These are phyloP conservation scores for Microctenopoma steveboyesi DNA, from an alignment of 2,797 vertebrate species.

Conservation along the genomic window DNA sequence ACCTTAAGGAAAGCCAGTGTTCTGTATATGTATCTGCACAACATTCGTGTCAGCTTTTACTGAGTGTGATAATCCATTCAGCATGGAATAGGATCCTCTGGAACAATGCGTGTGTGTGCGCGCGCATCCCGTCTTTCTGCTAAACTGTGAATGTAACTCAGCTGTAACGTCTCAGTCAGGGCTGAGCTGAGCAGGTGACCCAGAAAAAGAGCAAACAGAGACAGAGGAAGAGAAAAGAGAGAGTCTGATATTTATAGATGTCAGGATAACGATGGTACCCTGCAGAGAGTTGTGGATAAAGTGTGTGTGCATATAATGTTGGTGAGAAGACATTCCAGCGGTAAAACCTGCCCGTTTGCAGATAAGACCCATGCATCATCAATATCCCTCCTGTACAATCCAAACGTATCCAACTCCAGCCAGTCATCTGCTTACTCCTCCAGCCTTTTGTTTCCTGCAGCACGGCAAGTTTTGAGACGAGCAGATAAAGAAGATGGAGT, in stretches of 20 bases:
- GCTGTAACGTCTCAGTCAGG: slow-evolving; percentile 74
- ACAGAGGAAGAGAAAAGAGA: slow-evolving; percentile 51
- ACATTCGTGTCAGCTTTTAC: slow-evolving; percentile 54
- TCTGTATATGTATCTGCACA: slow-evolving; percentile 13
- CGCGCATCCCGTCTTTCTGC: slow-evolving; percentile 15
- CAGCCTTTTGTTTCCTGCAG: slow-evolving; percentile 9
- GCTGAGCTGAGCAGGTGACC: slow-evolving; percentile 78
- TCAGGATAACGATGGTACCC: slow-evolving; percentile 77
- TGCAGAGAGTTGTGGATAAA: slow-evolving; percentile 61
- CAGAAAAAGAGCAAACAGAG: slow-evolving; percentile 78
- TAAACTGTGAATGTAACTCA: slow-evolving; percentile 68
- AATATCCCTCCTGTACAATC: slow-evolving; percentile 40
- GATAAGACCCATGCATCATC: slow-evolving; percentile 66
- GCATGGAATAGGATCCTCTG: slow-evolving; percentile 28
- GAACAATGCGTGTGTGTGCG: slow-evolving; percentile 35
- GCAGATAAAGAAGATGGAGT: slow-evolving; percentile 12
- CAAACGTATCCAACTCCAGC: slow-evolving; percentile 47
- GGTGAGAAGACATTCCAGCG: slow-evolving; percentile 47
- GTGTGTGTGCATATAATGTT: slow-evolving; percentile 23
- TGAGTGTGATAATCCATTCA: slow-evolving; percentile 60
- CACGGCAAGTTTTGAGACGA: background rate
- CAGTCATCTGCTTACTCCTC: slow-evolving; percentile 36
- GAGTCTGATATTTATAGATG: slow-evolving; percentile 83
- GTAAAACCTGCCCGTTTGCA: slow-evolving; percentile 62
- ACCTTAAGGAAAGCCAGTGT: slow-evolving; percentile 17